Evolutionary conservation across 2,888 invertebrate species (phyloP).

Genomic region (Leptinotarsa juncta): DNA sequence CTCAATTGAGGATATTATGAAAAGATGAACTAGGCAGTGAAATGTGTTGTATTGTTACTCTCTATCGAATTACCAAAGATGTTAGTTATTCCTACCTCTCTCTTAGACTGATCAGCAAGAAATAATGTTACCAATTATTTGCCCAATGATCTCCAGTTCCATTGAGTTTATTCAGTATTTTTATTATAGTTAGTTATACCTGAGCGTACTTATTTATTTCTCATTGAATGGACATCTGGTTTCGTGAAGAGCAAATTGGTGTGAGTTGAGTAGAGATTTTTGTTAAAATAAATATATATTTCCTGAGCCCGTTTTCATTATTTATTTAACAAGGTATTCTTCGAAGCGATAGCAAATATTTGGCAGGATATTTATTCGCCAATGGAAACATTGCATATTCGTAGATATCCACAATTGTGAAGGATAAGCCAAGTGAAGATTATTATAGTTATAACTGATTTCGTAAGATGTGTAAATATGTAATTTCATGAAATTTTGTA

Average conservation of each 20-base stretch:
- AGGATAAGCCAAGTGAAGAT: background rate
- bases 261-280: constrained; percentile 26
- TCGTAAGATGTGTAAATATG: background rate
- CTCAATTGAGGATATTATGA: constrained; percentile 91
- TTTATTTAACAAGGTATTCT: background rate
- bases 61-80: constrained; percentile 43
- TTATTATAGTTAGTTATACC: background rate
- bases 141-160: background rate
- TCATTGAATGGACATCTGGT: constrained; percentile 3
- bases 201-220: constrained; percentile 2
- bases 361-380: constrained; percentile 2
- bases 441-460: background rate
- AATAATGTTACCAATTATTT: constrained; percentile 13
- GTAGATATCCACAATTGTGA: background rate
- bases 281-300: constrained; percentile 46
- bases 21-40: constrained; percentile 70
- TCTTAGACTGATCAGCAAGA: constrained; percentile 41
- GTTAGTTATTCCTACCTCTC: constrained; percentile 43
- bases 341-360: background rate
- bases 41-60: constrained; percentile 5
- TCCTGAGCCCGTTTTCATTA: constrained; percentile 37
- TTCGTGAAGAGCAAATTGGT: constrained; percentile 1
- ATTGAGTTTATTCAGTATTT: constrained; percentile 2
- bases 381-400: background rate
- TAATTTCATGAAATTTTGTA: no score